Evolutionary conservation across 2,797 vertebrate species (phyloP), one percentile per base, ranked within the genome.

Genomic region (Pseudopleuronectes americanus): DNA sequence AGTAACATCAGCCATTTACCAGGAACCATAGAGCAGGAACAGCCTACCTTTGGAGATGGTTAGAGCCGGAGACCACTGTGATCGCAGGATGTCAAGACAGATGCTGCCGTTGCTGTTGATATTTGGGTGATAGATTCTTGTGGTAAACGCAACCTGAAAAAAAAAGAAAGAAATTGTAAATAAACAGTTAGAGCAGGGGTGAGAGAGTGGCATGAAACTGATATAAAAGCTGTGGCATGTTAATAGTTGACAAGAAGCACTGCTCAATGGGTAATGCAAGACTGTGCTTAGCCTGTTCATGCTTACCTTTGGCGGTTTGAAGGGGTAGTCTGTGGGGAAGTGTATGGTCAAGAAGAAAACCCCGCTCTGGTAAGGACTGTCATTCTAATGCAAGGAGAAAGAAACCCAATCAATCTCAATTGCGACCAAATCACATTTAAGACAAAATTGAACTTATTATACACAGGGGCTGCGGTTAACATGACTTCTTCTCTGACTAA

Each of bases 1-100:
- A 38, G 43, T 1, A 8, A 36, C 24, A 43, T 38, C 22, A 36
- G 45, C 41, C 21, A 28, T 53, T 63, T 49, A 57, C 57, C 69
- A 61, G 59, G 1, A 19, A 24, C 10, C 19, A 38, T 7, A 48
- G 51, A 36, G 53, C 45, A 47, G 14, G 51, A 48, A 4, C 21
- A 3, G 13, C 14, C 21, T 95, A 97, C 96, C 96, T 97, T 97
- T 97, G 94, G 96, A 97, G 95, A 97, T 96, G 91, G 96, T 96
- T 92, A 97, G 94, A 89, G 96, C 96, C 78, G 96, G 96, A 93
- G 96, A 98, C 97, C 96, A 96, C 91, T 96, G 95, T 92, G 96
- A 96, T 90, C 95, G 94, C 85, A 96, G 94, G 86, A 96, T 96
- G 90, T 96, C 96, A 92, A 96, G 90, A 86, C 93, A 95, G 65